Conservation (phyloP, 2,113 vertebrate genomes). For the Pycnonotus jocosus region DNA sequence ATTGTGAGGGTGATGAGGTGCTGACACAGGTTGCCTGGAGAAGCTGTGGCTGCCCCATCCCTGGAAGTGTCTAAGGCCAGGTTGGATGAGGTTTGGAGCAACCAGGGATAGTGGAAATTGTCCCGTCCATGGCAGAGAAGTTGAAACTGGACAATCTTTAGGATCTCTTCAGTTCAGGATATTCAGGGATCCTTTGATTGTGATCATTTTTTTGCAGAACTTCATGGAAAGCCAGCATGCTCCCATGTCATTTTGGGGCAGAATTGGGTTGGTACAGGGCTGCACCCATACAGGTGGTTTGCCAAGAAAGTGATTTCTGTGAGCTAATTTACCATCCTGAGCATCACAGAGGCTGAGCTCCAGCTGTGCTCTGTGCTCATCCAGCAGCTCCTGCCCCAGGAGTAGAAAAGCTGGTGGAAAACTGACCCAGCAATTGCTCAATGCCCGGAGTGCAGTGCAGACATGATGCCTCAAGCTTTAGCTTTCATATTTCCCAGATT, state of each 20-base stretch:
- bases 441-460: background rate
- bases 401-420: too few relatives aligned
- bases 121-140: background rate
- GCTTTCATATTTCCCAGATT: background rate
- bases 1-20: background rate
- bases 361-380: background rate
- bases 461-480: background rate
- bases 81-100: background rate
- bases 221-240: fast-evolving
- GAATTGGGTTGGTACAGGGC: background rate
- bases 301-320: background rate
- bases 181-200: too few relatives aligned
- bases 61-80: background rate
- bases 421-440: background rate
- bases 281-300: background rate
- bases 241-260: background rate
- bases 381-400: background rate
- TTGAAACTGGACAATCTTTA: background rate
- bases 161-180: background rate
- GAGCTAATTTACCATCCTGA: background rate
- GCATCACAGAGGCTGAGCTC: background rate
- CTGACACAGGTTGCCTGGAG: background rate
- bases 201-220: background rate
- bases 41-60: background rate
- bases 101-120: background rate